Evolutionary conservation across 2,797 vertebrate species (phyloP).

Genomic region (Macroramphosus scolopax): DNA sequence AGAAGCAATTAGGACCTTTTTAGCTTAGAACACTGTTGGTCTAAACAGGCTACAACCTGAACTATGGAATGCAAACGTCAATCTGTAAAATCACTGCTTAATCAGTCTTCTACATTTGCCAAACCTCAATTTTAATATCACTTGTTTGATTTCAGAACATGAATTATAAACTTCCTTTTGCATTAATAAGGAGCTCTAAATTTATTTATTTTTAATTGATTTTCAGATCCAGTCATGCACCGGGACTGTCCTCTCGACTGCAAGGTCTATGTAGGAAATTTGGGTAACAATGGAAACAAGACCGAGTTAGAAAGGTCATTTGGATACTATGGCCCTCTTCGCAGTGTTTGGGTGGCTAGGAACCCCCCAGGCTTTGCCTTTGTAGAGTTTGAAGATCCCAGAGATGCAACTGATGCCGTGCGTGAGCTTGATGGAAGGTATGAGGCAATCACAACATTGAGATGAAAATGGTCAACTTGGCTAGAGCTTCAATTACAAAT

Average conservation of each 20-base stretch:
- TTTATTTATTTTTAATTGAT: background rate
- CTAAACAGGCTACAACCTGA: too few species aligned
- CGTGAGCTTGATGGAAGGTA: slow-evolving; percentile 97
- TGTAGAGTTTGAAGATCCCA: slow-evolving; percentile 96
- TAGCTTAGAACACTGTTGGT: too few species aligned
- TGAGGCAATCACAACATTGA: slow-evolving; percentile 4
- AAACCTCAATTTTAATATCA: too few species aligned
- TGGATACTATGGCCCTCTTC: slow-evolving; percentile 94
- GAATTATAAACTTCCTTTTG: too few species aligned
- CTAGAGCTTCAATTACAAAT: background rate
- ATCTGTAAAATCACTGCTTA: too few species aligned
- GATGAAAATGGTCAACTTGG: background rate
- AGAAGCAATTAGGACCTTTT: too few species aligned
- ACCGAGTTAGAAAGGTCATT: slow-evolving; percentile 93
- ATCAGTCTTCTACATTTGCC: too few species aligned
- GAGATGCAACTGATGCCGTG: slow-evolving; percentile 96
- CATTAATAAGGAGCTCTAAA: too few species aligned
- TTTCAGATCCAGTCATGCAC: slow-evolving; percentile 76
- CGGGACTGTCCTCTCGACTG: slow-evolving; percentile 96
- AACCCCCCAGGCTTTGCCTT: slow-evolving; percentile 98
- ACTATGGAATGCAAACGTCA: too few species aligned
- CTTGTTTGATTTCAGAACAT: too few species aligned
- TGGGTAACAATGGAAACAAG: slow-evolving; percentile 98
- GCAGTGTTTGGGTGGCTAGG: slow-evolving; percentile 96
- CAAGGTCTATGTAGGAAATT: slow-evolving; percentile 97